Base-by-base conservation (phyloP, 2,113 vertebrate species). In the Limanda limanda region DNA sequence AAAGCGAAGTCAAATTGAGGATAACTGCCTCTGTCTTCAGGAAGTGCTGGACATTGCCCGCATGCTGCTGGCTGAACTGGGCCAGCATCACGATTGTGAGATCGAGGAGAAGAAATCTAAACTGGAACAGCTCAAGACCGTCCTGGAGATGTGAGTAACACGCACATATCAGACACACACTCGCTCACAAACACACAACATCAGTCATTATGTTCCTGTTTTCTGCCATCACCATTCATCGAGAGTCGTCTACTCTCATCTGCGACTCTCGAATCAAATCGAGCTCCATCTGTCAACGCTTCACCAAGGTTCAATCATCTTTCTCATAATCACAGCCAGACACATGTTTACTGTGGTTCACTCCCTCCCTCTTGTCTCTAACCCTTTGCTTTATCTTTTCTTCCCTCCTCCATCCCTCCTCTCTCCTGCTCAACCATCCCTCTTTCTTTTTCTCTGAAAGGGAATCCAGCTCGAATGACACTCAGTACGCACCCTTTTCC, bases 11-110 rank as follows among this genome's bases (percentile, higher is more conserved):
- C 21, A 55, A 55, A 55, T 55, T 48, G 17, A 48, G 17, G 15
- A 18, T 14, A 27, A 42, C 27, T 42, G 47, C 7, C 20, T 57
- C 5, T 67, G 37, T 78, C 47, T 51, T n/a, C 87, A 99, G 98
- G 97, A 99, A 80, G 97, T 99, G 83, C 95, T 99, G 89, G 98
- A 99, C 65, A 98, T 99, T 8, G 95, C 97, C 3, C 95, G 98
- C 35, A 92, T 97, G 88, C 95, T 99, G 17, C 89, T 99, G 82
- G 92, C 94, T 62, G 98, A 99, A 74, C 91, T 97, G 78, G 95
- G 94, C 58, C 94, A 95, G 71, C 96, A 96, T 61, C 95, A 92
- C 1, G 95, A 96, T 67, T 96, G 95, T 52, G 97, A 98, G 91
- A 97, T 97, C 0, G 97, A 98, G 79, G 98, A 99, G 94, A 96